Base-by-base conservation (phyloP, 2,888 invertebrate species). In the Eupithecia dodoneata region DNA sequence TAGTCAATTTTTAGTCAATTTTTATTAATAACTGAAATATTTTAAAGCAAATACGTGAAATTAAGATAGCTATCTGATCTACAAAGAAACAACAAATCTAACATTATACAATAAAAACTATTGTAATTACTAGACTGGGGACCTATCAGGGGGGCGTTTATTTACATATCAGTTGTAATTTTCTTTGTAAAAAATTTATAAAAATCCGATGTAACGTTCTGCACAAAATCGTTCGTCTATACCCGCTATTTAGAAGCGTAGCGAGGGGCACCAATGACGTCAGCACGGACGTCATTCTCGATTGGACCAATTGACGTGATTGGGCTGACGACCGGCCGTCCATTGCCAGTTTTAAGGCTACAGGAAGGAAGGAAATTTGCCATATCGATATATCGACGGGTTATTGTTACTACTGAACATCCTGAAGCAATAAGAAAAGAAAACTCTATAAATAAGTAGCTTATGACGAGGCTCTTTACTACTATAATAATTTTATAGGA, bases 301-400 rank as follows among this genome's bases (percentile, higher is more conserved):
- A 92, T 93, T 91, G 90, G 88, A 89, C 86, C 93, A 94, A 94
- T 94, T 94, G 94, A 92, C 92, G 92, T 91, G 92, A 93, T 92
- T 92, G 86, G 84, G 79, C 81, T 85, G 86, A 85, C 85, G 86
- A 81, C 77, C 82, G 80, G 80, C 73, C 79, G 70, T 55, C 74
- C 77, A 77, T 76, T 77, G 69, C 76, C 76, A 76, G 76, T 78
- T 41, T 30, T 74, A 77, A 81, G 75, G 77, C 75, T 65, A 73
- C 75, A 71, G 70, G 71, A 71, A 75, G 66, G 71, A 76, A 76
- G 73, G 41, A 67, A 75, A 79, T 52, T 69, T 44, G 44, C 15
- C 5, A 49, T 70, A 44, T 47, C 15, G 59, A 18, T 59, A 49
- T 70, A 44, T 47, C 15, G 59, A 18, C 18, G 10, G 18, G 7